Percentiles rank a stretch among this genome's conserved stretches.
These are phyloP conservation scores for Zelostemma sp. DNA, from an alignment of 1,140 invertebrate genomes.

Conservation along the genomic window DNA sequence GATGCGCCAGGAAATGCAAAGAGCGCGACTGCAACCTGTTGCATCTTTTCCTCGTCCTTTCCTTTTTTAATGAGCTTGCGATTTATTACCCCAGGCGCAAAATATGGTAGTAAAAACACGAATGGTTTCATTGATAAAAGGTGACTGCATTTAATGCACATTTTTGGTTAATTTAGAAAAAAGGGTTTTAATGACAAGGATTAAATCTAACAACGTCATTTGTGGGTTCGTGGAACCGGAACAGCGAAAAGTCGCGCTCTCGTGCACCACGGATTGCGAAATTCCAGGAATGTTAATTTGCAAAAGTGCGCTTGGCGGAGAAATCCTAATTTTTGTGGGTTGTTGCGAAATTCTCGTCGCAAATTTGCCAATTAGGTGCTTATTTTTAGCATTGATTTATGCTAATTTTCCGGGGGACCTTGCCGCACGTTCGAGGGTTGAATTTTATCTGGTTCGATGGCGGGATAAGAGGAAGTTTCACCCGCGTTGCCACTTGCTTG, in stretches of 20 bases:
- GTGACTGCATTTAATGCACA: neutral
- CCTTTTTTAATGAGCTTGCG: neutral
- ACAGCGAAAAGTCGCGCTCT: too few relatives aligned
- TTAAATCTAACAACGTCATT: too few relatives aligned
- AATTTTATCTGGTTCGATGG: conserved; percentile 20
- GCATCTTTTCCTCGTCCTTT: conserved; percentile 3
- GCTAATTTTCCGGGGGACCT: conserved; percentile 33
- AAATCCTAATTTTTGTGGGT: neutral
- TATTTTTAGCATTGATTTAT: conserved; percentile 34
- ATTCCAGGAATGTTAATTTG: too few relatives aligned
- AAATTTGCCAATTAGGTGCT: too few relatives aligned
- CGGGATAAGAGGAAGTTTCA: conserved; percentile 18
- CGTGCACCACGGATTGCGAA: neutral
- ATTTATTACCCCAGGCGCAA: too few relatives aligned
- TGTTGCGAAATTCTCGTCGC: neutral
- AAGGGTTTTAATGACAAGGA: too few relatives aligned
- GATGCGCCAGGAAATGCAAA: conserved; percentile 6
- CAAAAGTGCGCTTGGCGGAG: too few relatives aligned
- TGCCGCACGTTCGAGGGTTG: conserved; percentile 14
- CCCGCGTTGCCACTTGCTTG: conserved; percentile 16
- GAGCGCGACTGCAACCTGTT: conserved; percentile 1
- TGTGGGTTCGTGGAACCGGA: too few relatives aligned
- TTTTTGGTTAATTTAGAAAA: too few relatives aligned
- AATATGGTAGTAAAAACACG: too few relatives aligned
- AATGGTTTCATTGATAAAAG: too few relatives aligned